phyloP scores from a whole-genome alignment of 2,113 vertebrate genomes.

The Manacus vitellinus region DNA sequence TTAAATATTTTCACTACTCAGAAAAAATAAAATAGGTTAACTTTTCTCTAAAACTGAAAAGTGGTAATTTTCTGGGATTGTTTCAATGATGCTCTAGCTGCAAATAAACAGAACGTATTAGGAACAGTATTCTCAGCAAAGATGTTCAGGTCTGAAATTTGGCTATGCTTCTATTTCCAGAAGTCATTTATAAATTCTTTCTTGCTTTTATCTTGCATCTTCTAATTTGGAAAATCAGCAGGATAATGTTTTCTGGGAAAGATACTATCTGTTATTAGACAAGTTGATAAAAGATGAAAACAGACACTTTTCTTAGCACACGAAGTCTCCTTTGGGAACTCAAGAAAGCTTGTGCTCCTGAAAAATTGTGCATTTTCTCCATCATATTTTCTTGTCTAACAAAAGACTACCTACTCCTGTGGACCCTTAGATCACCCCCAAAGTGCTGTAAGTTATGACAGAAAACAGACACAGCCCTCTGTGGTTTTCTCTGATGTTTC shows the following conservation, averaged over 20 bases:
- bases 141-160: neutral
- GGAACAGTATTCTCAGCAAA: neutral
- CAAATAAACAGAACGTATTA: neutral
- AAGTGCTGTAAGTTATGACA: neutral
- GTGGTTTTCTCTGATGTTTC: neutral
- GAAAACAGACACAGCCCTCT: too few relatives aligned
- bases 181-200: neutral
- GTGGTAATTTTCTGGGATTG: accelerated
- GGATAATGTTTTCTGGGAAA: neutral
- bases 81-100: neutral
- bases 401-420: neutral
- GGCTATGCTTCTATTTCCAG: neutral
- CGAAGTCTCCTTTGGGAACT: neutral
- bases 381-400: neutral
- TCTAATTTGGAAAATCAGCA: neutral
- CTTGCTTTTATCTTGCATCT: neutral
- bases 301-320: neutral
- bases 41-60: neutral
- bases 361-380: neutral
- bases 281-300: neutral
- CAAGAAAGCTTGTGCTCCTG: neutral
- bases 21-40: neutral
- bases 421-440: neutral
- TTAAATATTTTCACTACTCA: neutral
- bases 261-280: neutral